A percentile compares a stretch with the other conserved stretches of the same genome.
These are phyloP conservation scores for Cercopithecus hamlyni DNA, from an alignment of 2,797 vertebrate species.

Conservation along the genomic window DNA sequence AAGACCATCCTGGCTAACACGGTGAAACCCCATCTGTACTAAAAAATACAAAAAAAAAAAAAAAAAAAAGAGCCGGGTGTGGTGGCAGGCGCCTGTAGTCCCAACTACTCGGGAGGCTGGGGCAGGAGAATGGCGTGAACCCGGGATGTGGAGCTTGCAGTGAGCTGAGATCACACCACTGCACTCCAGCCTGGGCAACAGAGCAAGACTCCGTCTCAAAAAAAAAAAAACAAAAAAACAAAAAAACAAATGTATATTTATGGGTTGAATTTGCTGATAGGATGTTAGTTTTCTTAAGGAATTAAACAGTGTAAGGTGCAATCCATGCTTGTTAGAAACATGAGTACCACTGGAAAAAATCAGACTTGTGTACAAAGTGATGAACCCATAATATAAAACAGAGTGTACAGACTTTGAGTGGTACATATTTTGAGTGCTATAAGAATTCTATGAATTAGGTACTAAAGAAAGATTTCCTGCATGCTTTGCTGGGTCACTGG, in stretches of 20 bases:
- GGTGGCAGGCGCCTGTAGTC: too few relatives aligned
- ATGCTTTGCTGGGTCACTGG: not conserved
- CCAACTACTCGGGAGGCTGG: too few relatives aligned
- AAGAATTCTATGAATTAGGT: not conserved
- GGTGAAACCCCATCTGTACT: too few relatives aligned
- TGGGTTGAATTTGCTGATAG: not conserved
- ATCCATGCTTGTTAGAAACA: not conserved
- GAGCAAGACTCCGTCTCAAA: too few relatives aligned
- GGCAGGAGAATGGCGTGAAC: too few relatives aligned
- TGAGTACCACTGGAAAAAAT: not conserved
- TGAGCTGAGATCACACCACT: too few relatives aligned
- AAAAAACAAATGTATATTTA: not conserved
- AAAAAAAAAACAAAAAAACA: not conserved
- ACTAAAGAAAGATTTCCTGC: not conserved
- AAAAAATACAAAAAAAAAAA: too few relatives aligned
- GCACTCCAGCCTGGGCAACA: too few relatives aligned
- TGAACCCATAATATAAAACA: not conserved
- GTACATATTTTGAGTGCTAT: not conserved
- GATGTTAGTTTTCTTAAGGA: slow-evolving; percentile 2
- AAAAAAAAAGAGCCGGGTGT: too few relatives aligned
- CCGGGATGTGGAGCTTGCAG: too few relatives aligned
- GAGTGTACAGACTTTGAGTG: not conserved
- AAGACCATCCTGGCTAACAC: too few relatives aligned
- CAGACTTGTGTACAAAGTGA: not conserved
- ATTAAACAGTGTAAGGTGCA: not conserved